Evolutionary conservation across 2,888 invertebrate genomes (phyloP).

Genomic region (Strigamia crassipes): DNA sequence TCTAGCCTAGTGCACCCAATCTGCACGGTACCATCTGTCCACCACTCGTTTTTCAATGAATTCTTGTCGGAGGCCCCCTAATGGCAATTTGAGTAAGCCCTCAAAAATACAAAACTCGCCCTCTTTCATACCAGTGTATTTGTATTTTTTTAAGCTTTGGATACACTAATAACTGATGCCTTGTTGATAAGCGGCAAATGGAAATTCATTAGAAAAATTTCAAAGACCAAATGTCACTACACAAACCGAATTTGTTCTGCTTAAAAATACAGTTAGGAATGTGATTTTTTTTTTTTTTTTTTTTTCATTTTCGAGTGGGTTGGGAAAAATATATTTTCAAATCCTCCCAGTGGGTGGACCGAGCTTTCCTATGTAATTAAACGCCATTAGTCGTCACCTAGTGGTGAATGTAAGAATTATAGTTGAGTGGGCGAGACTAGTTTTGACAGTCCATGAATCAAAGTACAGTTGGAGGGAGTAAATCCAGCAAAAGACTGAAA

Average conservation of each 20-base stretch:
- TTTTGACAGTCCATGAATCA: constrained; percentile 25
- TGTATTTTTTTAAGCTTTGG: background rate
- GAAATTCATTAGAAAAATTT: background rate
- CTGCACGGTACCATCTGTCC: constrained; percentile 26
- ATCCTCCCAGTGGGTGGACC: constrained; percentile 26
- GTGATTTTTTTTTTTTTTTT: too few relatives aligned
- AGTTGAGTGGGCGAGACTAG: constrained; percentile 30
- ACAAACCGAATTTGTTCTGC: background rate
- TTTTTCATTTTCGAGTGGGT: background rate
- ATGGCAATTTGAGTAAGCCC: constrained; percentile 27
- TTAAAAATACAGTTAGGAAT: background rate
- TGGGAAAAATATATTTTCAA: background rate
- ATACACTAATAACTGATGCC: constrained; percentile 19
- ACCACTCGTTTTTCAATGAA: constrained; percentile 26
- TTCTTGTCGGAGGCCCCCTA: constrained; percentile 11
- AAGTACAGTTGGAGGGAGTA: constrained; percentile 30
- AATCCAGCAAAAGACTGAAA: constrained; percentile 15
- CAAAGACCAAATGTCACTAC: background rate
- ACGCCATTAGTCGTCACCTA: constrained; percentile 30
- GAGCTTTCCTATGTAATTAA: constrained; percentile 24
- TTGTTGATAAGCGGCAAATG: background rate
- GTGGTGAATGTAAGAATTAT: constrained; percentile 26
- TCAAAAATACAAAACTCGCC: constrained; percentile 13
- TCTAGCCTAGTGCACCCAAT: constrained; percentile 29
- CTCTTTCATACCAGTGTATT: constrained; percentile 1